Evolutionary conservation across 2,888 invertebrate genomes (phyloP).

Genomic region (Mactromeris polynyma): DNA sequence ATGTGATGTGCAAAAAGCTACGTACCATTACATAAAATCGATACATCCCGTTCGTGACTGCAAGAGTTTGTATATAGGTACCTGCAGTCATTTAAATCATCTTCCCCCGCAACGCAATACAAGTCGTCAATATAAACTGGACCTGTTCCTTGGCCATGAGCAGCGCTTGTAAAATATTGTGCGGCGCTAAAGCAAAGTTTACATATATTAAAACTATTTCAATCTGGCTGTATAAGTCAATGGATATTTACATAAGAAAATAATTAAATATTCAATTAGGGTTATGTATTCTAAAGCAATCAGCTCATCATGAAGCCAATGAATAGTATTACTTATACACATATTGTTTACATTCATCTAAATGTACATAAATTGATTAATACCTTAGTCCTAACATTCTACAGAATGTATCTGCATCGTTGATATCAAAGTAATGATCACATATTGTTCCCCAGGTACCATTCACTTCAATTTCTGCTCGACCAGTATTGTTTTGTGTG

Average conservation of each 20-base stretch:
- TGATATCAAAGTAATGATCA: neutral
- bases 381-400: neutral
- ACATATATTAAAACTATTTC: neutral
- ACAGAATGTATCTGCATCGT: neutral
- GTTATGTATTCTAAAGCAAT: no score
- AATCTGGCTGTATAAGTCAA: no score
- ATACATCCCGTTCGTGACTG: conserved; percentile 14
- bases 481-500: neutral
- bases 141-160: conserved; percentile 29
- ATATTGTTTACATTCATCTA: neutral
- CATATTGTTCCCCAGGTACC: conserved; percentile 1
- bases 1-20: neutral
- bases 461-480: neutral
- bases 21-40: conserved; percentile 26
- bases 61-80: conserved; percentile 12
- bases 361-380: neutral
- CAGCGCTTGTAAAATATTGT: conserved; percentile 26
- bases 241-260: no score
- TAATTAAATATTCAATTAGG: no score
- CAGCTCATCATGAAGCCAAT: no score
- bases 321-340: no score
- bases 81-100: neutral
- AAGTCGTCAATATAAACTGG: conserved; percentile 33
- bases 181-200: conserved; percentile 12
- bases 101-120: neutral